phyloP scores from a whole-genome alignment of 2,888 invertebrate genomes.

The Spialia ferax region DNA sequence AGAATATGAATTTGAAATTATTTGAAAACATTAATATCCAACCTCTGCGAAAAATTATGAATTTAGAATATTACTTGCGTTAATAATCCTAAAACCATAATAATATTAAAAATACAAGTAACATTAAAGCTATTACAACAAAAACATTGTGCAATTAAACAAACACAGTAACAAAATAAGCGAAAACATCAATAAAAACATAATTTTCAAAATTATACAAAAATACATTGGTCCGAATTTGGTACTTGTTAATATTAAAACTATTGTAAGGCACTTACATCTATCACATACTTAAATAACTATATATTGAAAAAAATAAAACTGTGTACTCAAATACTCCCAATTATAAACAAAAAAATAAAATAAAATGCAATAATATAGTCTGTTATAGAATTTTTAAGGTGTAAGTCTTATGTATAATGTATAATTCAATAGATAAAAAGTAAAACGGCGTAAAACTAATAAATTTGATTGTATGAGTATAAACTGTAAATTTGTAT shows the following conservation, averaged over 20 bases:
- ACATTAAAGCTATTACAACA: neutral
- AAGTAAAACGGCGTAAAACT: too few relatives aligned
- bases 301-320: neutral
- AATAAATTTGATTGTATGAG: too few relatives aligned
- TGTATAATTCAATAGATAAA: too few relatives aligned
- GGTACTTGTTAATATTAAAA: neutral
- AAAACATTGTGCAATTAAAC: slow-evolving; percentile 1
- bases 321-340: neutral
- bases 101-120: neutral
- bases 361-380: too few relatives aligned
- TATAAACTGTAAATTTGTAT: too few relatives aligned
- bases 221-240: slow-evolving; percentile 7
- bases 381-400: too few relatives aligned
- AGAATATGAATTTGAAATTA: too few relatives aligned
- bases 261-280: neutral
- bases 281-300: neutral
- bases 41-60: too few relatives aligned
- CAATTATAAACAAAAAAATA: neutral
- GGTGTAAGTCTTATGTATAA: too few relatives aligned
- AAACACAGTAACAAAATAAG: neutral
- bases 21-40: too few relatives aligned
- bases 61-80: too few relatives aligned
- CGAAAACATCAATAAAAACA: neutral
- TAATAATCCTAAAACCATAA: neutral
- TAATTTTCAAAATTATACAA: neutral